A percentile compares a stretch with the other conserved stretches of the same genome.
Evolutionary conservation across 2,797 vertebrate species (phyloP).

Genomic region (Argya squamiceps): DNA sequence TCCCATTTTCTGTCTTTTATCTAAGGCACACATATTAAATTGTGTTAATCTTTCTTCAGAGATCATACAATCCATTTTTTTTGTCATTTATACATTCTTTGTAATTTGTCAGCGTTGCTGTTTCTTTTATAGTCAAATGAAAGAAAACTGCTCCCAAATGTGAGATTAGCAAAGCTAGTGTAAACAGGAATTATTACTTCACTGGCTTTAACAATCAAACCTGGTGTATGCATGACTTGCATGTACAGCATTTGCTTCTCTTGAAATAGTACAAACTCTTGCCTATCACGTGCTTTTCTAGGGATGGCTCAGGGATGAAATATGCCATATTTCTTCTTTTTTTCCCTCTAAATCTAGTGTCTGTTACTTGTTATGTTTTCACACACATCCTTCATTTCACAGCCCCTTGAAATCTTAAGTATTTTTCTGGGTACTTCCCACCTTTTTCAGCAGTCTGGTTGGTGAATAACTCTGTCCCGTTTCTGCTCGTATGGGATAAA

Average conservation of each 20-base stretch:
- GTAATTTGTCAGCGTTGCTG: background rate
- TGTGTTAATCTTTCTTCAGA: conserved; percentile 12
- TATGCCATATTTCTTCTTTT: background rate
- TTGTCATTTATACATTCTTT: background rate
- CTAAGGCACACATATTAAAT: background rate
- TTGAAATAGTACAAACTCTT: background rate
- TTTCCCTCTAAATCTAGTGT: background rate
- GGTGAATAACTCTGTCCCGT: background rate
- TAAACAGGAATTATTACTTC: conserved; percentile 2
- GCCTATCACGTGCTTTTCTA: background rate
- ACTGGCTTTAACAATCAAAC: background rate
- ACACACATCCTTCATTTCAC: background rate
- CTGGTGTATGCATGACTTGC: background rate
- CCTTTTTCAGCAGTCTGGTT: background rate
- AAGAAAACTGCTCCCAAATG: background rate
- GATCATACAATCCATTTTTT: background rate
- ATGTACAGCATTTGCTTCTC: background rate
- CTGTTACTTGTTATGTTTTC: background rate
- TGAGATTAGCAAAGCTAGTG: background rate
- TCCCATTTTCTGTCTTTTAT: background rate
- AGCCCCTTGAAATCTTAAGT: background rate
- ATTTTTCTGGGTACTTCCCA: background rate
- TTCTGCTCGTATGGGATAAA: background rate
- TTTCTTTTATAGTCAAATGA: background rate
- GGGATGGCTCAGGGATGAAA: background rate